Base-by-base conservation (phyloP, 2,888 invertebrate species). In the Limulus polyphemus region DNA sequence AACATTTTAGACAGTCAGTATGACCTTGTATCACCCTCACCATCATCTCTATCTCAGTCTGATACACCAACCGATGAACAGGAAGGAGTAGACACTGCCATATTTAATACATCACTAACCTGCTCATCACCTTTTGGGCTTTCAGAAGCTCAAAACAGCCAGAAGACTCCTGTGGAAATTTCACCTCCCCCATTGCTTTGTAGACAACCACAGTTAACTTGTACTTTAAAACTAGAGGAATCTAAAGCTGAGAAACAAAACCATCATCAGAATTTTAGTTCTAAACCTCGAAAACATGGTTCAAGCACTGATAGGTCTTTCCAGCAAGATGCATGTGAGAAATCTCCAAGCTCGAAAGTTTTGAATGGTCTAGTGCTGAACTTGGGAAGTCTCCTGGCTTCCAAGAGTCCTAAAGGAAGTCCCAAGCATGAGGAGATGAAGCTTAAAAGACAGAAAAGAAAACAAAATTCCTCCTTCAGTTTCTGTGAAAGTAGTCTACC, bases 371-470 rank as follows among this genome's bases (percentile, higher is more conserved):
- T 65, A 16, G 62, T 63, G 17, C 59, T 67, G 11, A 63, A 67
- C 50, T 55, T 67, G 10, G 67, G 67, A 14, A 67, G 63, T 49
- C 55, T 67, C 11, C 51, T 67, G 58, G 67, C 67, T 13, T 65
- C 67, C 11, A 63, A 62, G 17, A 61, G 60, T 10, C 62, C 59
- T 47, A 64, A 62, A 48, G 62, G 60, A 1, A 65, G 60, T 55
- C 47, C 56, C 9, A 65, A 65, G 46, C 62, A 59, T 12, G 67
- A 65, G 48, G 67, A 65, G 56, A 55, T 49, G 17, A 55, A 57
- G 49, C 56, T 57, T 16, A 61, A 60, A 50, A 63, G 60, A 55
- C 54, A 59, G 49, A 67, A 67, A 58, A 56, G 67, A 12, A 67
- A 63, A 48, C 62, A 62, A 32, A 32, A 32, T 32, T 32, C 32